Evolutionary conservation across 2,888 invertebrate genomes (phyloP).

Genomic region (Drymonia ruficornis): DNA sequence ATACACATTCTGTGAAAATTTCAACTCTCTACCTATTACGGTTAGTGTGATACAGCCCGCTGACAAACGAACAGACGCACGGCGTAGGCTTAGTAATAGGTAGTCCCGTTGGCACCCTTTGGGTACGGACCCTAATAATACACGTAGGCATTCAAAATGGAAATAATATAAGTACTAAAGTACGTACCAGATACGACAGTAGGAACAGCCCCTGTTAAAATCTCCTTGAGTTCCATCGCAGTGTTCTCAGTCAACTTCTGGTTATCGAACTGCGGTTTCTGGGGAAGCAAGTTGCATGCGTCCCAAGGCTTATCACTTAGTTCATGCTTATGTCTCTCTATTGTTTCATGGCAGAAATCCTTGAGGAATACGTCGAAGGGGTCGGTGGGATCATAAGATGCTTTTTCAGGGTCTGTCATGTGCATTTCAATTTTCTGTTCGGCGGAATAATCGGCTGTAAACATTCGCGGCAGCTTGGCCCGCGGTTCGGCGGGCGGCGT

Average conservation of each 20-base stretch:
- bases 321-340: constrained; percentile 49
- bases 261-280: constrained; percentile 46
- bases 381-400: constrained; percentile 43
- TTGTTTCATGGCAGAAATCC: constrained; percentile 65
- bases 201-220: constrained; percentile 57
- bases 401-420: constrained; percentile 26
- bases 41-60: no score
- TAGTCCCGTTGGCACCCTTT: no score
- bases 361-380: constrained; percentile 62
- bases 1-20: no score
- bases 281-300: constrained; percentile 64
- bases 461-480: constrained; percentile 51
- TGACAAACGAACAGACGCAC: no score
- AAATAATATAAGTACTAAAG: neutral
- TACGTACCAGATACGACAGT: constrained; percentile 60
- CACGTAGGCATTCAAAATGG: neutral
- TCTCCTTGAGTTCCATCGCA: constrained; percentile 55
- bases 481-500: constrained; percentile 64
- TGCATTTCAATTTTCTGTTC: constrained; percentile 51
- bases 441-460: constrained; percentile 48
- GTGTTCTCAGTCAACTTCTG: constrained; percentile 51
- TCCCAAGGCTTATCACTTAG: constrained; percentile 71
- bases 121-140: no score
- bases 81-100: no score
- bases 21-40: no score